A percentile compares a stretch with the other conserved stretches of the same genome.
Conservation (phyloP, 2,113 vertebrate genomes). For the Gulo gulo region DNA sequence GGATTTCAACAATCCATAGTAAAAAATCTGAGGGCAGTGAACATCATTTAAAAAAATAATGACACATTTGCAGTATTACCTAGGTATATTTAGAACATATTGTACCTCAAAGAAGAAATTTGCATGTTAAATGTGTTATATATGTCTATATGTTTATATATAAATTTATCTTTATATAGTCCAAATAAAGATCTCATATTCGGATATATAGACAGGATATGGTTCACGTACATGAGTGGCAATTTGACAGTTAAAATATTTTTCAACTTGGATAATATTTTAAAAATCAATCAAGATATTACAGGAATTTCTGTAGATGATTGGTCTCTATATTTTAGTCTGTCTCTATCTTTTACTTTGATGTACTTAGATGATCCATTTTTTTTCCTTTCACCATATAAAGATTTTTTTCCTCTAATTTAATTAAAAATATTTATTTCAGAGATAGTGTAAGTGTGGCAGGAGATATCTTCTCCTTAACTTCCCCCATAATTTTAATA, state of each 20-base stretch:
- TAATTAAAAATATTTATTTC: background rate
- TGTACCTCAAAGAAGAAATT: background rate
- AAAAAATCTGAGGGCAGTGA: background rate
- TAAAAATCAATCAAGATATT: background rate
- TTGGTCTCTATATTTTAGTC: background rate
- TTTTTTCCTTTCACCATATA: background rate
- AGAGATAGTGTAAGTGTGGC: background rate
- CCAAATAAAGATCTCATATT: background rate
- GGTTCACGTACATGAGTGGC: background rate
- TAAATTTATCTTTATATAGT: background rate
- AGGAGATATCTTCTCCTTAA: background rate
- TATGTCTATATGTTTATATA: background rate
- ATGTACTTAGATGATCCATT: background rate
- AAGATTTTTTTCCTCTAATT: background rate
- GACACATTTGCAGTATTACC: background rate
- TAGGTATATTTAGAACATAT: background rate
- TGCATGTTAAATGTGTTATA: background rate
- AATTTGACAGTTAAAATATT: background rate
- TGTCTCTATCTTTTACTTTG: background rate
- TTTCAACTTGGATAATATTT: background rate
- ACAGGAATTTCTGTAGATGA: background rate
- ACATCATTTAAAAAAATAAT: background rate
- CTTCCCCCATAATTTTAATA: background rate
- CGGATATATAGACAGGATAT: background rate
- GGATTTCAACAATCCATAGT: background rate